A percentile compares a stretch with the other conserved stretches of the same genome.
Evolutionary conservation across 2,113 vertebrate species (phyloP).

Genomic region (Cebidichthys violaceus): DNA sequence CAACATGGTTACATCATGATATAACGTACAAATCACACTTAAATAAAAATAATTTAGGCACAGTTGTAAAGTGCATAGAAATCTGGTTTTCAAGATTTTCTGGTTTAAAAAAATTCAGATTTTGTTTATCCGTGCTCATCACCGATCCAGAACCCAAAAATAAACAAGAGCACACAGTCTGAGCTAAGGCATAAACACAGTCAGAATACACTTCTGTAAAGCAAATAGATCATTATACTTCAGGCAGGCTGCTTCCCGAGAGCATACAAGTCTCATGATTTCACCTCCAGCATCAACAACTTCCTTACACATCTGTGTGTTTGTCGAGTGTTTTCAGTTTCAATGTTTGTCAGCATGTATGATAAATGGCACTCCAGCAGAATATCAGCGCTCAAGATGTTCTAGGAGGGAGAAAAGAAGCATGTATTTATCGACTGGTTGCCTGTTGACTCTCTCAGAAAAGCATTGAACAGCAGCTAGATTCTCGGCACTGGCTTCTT

Average conservation of each 20-base stretch:
- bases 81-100: background rate
- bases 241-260: conserved; percentile 29
- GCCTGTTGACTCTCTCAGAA: conserved; percentile 57
- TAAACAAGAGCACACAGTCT: background rate
- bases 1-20: background rate
- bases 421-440: conserved; percentile 62
- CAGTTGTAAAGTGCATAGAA: conserved; percentile 3
- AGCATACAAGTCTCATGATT: conserved; percentile 32
- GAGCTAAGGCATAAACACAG: conserved; percentile 7
- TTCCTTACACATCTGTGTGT: conserved; percentile 37
- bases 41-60: background rate
- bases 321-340: conserved; percentile 38
- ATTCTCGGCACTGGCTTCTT: conserved; percentile 46
- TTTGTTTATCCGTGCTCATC: background rate
- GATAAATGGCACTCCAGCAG: conserved; percentile 54
- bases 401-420: conserved; percentile 3
- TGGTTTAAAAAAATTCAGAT: background rate
- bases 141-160: background rate
- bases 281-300: conserved; percentile 43
- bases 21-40: background rate
- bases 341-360: conserved; percentile 50
- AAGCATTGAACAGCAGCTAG: conserved; percentile 53
- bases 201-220: conserved; percentile 11
- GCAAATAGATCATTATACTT: conserved; percentile 28
- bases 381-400: conserved; percentile 57